Conservation (phyloP, 2,888 invertebrate genomes). For the Patella ulyssiponensis region DNA sequence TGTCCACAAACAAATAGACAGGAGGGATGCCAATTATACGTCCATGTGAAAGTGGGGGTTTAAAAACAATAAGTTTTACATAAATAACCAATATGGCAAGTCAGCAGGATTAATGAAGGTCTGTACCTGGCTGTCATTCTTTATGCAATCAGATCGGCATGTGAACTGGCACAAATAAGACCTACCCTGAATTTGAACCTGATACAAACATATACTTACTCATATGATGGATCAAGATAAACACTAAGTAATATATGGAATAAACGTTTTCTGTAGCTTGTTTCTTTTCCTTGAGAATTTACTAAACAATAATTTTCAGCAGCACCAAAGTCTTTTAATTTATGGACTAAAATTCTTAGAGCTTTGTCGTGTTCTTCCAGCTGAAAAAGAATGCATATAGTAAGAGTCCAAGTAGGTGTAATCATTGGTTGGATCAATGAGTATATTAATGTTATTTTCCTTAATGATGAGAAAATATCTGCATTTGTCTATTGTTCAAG, state of each 20-base stretch:
- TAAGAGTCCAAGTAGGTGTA: neutral
- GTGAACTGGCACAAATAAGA: too few species aligned
- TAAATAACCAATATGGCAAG: too few species aligned
- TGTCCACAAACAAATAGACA: too few species aligned
- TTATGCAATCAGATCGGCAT: too few species aligned
- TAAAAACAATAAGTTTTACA: too few species aligned
- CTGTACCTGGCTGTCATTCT: too few species aligned
- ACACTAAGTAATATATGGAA: slow-evolving; percentile 72
- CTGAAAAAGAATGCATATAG: slow-evolving; percentile 57
- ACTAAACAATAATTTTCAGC: slow-evolving; percentile 75
- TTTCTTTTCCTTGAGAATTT: slow-evolving; percentile 68
- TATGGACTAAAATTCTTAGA: slow-evolving; percentile 73
- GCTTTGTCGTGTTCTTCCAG: slow-evolving; percentile 76
- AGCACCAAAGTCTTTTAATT: slow-evolving; percentile 73
- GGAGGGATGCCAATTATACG: too few species aligned
- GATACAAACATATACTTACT: slow-evolving; percentile 52
- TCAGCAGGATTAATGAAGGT: too few species aligned
- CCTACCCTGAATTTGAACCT: too few species aligned
- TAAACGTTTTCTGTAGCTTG: slow-evolving; percentile 68
- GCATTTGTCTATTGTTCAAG: too few species aligned
- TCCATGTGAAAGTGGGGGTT: too few species aligned
- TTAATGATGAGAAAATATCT: neutral
- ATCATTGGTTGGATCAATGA: too few species aligned
- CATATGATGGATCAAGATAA: slow-evolving; percentile 71
- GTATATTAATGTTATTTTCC: neutral